Evolutionary conservation across 2,113 vertebrate genomes (phyloP), one percentile per base, ranked within the genome.

Genomic region (Acanthochromis polyacanthus): DNA sequence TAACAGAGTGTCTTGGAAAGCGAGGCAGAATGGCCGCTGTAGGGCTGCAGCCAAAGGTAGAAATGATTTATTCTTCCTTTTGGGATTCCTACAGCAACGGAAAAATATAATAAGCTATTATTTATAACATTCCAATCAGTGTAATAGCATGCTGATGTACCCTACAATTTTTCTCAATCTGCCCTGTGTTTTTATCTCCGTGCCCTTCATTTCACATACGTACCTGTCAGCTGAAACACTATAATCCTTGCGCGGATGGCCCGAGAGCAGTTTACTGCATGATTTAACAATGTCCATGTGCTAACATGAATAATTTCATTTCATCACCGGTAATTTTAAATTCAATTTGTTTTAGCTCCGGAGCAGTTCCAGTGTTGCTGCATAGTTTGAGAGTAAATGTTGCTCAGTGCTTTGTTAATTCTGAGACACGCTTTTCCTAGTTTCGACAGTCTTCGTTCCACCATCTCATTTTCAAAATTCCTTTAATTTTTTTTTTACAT

Each of bases 131-230:
- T 75, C 53, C 23, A 83, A 80, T 73, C 75, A 78, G 56, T 53
- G 11, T 73, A 71, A 80, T 72, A 69, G 43, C 30, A 71, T 17
- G 53, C 51, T 82, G 46, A 43, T 48, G 14, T 40, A 62, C 56
- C 69, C 22, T 46, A 15, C 53, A 84, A 80, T 87, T 83, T 80
- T 25, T 78, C 62, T 65, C 68, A 71, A 20, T 85, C 72, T 80
- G 28, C 51, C 62, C 59, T 69, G 36, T 15, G 32, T 68, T 82
- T 82, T 62, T 51, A 69, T 68, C 66, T 69, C 36, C 3, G 28
- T 57, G 46, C 30, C 48, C 25, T 70, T 73, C 15, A 66, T 74
- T 81, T 83, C 43, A 66, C 69, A 80, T 60, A 43, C 32, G 32
- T 51, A 70, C 58, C 71, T 81, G 65, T 85, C 72, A 57, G 48